Percentiles rank a stretch among this genome's conserved stretches.
These are phyloP conservation scores for Ctenoplectra terminalis DNA, from an alignment of 1,140 invertebrate genomes.

Conservation along the genomic window DNA sequence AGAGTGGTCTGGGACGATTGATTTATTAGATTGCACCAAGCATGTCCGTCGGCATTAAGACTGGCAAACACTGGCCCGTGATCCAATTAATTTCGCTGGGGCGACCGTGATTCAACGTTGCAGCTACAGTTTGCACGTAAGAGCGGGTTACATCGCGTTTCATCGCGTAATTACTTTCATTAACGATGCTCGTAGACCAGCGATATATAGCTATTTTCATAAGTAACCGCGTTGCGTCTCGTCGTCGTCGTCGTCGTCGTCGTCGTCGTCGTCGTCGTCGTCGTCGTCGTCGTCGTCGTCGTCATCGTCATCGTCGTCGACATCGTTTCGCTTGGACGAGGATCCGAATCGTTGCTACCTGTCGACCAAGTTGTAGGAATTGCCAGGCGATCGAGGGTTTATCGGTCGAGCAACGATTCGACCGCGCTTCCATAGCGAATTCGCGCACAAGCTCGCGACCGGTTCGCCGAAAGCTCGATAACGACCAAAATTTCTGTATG, in stretches of 20 bases:
- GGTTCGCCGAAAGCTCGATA: neutral
- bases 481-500: conserved; percentile 27
- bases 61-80: conserved; percentile 46
- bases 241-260: neutral
- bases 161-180: conserved; percentile 64
- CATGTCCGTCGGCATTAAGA: conserved; percentile 56
- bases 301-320: neutral
- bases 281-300: neutral
- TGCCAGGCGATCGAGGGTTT: neutral
- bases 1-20: conserved; percentile 46
- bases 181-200: conserved; percentile 36
- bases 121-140: conserved; percentile 35
- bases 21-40: conserved; percentile 56
- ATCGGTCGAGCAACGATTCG: neutral
- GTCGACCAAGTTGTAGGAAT: neutral
- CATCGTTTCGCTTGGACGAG: neutral
- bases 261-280: too few species aligned
- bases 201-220: conserved; percentile 17
- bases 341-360: neutral
- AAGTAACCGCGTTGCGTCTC: conserved; percentile 37
- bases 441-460: too few species aligned
- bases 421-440: too few species aligned
- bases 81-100: conserved; percentile 62
- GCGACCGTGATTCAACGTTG: conserved; percentile 56
- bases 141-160: conserved; percentile 46